Evolutionary conservation across 2,113 vertebrate species (phyloP), one percentile per base, ranked within the genome.

Genomic region (Hylia prasina): DNA sequence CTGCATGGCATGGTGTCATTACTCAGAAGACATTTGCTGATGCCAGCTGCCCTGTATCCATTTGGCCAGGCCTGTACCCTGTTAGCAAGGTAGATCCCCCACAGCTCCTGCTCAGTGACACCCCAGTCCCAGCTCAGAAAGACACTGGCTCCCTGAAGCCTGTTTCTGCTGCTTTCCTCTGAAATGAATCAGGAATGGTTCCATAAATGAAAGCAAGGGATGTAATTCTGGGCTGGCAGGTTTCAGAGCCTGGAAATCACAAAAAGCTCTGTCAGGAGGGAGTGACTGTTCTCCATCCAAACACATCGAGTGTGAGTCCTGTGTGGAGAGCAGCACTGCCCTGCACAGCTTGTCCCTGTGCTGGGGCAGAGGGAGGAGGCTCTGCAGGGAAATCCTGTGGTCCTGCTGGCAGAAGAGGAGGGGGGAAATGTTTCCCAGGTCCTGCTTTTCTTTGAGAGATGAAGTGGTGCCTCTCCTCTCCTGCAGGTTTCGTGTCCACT

Each of bases 401-500:
- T 51, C 47, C 80, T 70, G 39, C 63, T 68, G 60, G 48, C 66
- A 39, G 71, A 69, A 58, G 48, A 79, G 79, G 27, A 82, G 35
- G 39, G 65, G 39, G 54, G n/a, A 13, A 37, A 50, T 35, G 15
- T 72, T 81, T 83, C 71, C 71, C 35, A 65, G 39, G 9, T 56
- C 57, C 70, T 40, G 28, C n/a, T 47, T 31, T 78, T 89, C 44
- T 79, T 48, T 88, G 88, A 88, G 45, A 60, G 83, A 70, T 95
- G 42, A 89, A 89, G 13, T 20, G 37, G 7, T 96, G 61, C 89
- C 77, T 93, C 58, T 82, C n/a, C 76, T 90, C 50, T 88, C 89
- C 90, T 65, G 37, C 97, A 99, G 99, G 97, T 99, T 99, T 91
- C 98, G 99, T 92, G 98, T 99, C 95, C 98, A 99, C 93, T 99